These are phyloP conservation scores for Anomalospiza imberbis DNA, from an alignment of 2,797 vertebrate genomes.

Conservation along the genomic window DNA sequence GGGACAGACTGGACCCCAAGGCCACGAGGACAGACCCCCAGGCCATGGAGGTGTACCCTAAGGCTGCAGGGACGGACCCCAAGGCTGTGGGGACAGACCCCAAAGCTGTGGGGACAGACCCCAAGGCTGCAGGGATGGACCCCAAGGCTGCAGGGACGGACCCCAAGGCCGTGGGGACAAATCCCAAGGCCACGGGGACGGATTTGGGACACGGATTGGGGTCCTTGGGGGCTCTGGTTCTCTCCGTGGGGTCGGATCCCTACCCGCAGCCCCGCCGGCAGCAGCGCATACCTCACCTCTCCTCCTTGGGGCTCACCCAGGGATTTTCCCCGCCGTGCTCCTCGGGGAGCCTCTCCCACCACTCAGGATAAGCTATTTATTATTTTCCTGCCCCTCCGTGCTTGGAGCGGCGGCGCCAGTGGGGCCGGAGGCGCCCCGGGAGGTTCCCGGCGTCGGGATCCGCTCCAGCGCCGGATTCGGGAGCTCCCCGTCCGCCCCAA, in stretches of 20 bases:
- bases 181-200: neutral
- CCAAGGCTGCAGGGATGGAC: too few relatives aligned
- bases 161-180: neutral
- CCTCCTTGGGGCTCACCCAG: neutral
- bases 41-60: too few relatives aligned
- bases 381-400: conserved; percentile 43
- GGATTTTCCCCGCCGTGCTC: neutral
- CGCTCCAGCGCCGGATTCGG: neutral
- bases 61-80: too few relatives aligned
- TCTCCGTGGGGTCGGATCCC: neutral
- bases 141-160: neutral
- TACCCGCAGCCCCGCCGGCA: accelerated
- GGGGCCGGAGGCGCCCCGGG: neutral
- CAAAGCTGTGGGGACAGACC: too few relatives aligned
- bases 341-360: conserved; percentile 31
- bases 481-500: neutral
- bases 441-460: neutral
- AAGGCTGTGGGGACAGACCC: too few relatives aligned
- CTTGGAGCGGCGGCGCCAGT: neutral
- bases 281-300: neutral
- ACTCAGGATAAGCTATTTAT: conserved; percentile 92
- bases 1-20: neutral
- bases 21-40: neutral
- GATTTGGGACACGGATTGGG: accelerated
- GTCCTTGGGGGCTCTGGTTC: neutral